These are phyloP conservation scores for Xiphydria camelus DNA, from an alignment of 2,888 invertebrate genomes.

Conservation along the genomic window DNA sequence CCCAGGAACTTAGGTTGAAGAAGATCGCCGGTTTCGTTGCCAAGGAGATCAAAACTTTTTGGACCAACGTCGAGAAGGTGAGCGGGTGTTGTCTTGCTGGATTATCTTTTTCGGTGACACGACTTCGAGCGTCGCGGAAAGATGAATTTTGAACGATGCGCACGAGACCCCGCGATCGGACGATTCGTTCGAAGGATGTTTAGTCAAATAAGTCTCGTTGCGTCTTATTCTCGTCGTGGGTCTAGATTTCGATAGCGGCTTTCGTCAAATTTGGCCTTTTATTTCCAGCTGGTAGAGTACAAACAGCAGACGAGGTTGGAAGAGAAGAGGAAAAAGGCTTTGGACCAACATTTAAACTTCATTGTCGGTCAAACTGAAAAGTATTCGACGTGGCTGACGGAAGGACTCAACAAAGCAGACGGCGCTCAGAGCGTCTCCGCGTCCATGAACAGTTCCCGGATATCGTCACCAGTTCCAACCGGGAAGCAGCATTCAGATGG, in stretches of 20 bases:
- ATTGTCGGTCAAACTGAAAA: conserved; percentile 98
- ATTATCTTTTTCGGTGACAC: too few species aligned
- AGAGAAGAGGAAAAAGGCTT: conserved; percentile 90
- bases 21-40: conserved; percentile 89
- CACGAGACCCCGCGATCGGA: too few species aligned
- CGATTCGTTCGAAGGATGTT: too few species aligned
- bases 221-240: too few species aligned
- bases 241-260: too few species aligned
- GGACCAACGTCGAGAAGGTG: conserved; percentile 94
- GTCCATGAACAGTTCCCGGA: conserved; percentile 56
- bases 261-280: too few species aligned
- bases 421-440: conserved; percentile 53
- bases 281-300: conserved; percentile 81
- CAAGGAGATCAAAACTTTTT: conserved; percentile 91
- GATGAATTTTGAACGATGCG: too few species aligned
- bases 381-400: conserved; percentile 88
- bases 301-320: conserved; percentile 91
- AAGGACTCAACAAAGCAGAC: conserved; percentile 74
- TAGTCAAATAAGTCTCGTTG: too few species aligned
- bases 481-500: conserved; percentile 54
- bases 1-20: conserved; percentile 83
- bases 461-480: conserved; percentile 51
- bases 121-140: too few species aligned
- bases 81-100: too few species aligned
- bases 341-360: conserved; percentile 95